Conservation (phyloP, 2,113 vertebrate genomes). For the Crotalus viridis region DNA sequence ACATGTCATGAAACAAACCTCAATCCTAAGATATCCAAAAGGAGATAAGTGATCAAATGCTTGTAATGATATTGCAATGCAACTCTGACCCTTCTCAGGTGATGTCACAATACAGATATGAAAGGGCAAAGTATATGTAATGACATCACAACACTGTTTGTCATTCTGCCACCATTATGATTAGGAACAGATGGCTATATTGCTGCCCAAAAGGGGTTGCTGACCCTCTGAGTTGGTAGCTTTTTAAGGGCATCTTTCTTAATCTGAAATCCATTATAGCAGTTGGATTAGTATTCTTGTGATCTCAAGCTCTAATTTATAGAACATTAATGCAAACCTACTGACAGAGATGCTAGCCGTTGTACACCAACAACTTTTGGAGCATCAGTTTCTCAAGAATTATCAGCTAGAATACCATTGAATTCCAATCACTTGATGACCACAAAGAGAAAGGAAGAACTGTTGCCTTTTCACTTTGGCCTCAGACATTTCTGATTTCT, state of each 20-base stretch:
- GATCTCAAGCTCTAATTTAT: background rate
- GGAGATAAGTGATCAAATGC: background rate
- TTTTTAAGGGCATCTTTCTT: background rate
- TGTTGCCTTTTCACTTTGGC: background rate
- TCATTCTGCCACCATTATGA: background rate
- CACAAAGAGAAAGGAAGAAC: background rate
- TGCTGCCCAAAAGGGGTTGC: background rate
- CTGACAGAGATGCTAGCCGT: background rate
- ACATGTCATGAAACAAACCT: too few relatives aligned
- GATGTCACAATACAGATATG: background rate
- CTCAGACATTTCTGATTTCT: background rate
- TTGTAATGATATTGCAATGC: background rate
- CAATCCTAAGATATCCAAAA: too few relatives aligned
- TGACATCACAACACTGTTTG: background rate
- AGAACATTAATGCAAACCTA: background rate
- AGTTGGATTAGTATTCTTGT: background rate
- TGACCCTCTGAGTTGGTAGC: background rate
- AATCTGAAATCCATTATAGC: background rate
- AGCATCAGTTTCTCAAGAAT: background rate
- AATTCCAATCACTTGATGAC: background rate
- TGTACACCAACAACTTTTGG: background rate
- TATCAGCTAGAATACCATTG: background rate
- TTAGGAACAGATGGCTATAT: background rate
- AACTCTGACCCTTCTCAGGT: background rate
- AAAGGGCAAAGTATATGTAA: background rate